Conservation (phyloP, 2,888 invertebrate species). For the Argynnis bischoffii region DNA sequence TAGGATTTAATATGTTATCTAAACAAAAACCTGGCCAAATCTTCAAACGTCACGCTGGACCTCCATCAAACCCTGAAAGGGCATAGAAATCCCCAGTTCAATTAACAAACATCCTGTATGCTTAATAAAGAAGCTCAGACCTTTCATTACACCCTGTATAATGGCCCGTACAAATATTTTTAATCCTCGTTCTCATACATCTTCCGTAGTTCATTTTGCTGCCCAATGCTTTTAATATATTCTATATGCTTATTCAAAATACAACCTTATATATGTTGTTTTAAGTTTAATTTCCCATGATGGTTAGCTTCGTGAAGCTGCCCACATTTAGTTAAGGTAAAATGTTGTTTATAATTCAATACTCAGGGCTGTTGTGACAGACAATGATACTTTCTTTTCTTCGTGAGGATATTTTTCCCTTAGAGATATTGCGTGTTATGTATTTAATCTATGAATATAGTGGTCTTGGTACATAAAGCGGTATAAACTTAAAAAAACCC, state of each 20-base stretch:
- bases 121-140: conserved; percentile 76
- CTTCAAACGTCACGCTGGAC: conserved; percentile 49
- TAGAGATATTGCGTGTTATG: neutral
- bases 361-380: conserved; percentile 5
- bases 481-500: neutral
- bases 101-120: conserved; percentile 73
- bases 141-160: conserved; percentile 80
- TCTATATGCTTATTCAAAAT: conserved; percentile 46
- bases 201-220: conserved; percentile 79
- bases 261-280: conserved; percentile 39
- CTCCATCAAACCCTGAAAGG: conserved; percentile 65
- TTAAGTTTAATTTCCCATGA: conserved; percentile 42
- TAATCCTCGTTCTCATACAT: conserved; percentile 80
- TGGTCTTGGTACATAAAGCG: neutral
- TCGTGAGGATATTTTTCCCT: neutral
- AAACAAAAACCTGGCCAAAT: conserved; percentile 38
- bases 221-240: conserved; percentile 65
- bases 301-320: conserved; percentile 14
- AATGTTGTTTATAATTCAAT: conserved; percentile 40
- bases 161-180: conserved; percentile 82
- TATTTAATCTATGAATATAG: neutral
- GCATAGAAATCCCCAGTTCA: conserved; percentile 69
- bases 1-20: conserved; percentile 28
- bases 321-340: conserved; percentile 36
- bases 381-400: conserved; percentile 10